phyloP scores from a whole-genome alignment of 2,113 vertebrate genomes.

The Nerophis ophidion region DNA sequence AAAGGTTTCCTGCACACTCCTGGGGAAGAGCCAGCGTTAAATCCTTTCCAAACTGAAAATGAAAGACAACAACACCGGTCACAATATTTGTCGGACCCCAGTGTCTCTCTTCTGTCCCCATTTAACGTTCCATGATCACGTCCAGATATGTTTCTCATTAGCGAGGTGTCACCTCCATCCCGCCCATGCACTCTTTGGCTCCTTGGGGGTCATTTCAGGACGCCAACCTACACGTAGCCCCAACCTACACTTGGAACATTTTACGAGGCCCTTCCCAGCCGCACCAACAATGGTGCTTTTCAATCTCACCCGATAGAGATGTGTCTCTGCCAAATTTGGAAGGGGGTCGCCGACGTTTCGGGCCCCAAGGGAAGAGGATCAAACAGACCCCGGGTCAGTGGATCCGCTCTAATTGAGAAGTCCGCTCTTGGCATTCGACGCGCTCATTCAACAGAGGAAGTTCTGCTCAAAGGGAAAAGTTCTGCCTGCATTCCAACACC shows the following conservation, averaged over 20 bases:
- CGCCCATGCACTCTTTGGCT: conserved; percentile 19
- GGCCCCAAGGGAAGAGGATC: conserved; percentile 41
- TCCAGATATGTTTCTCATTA: conserved; percentile 48
- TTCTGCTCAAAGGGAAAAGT: conserved; percentile 21
- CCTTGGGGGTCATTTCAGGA: conserved; percentile 33
- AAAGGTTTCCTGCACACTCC: conserved; percentile 92
- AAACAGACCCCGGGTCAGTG: conserved; percentile 50
- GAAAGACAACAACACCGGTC: too few species aligned
- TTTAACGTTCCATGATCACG: conserved; percentile 1
- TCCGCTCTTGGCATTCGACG: conserved; percentile 44
- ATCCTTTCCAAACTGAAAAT: too few species aligned
- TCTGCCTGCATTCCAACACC: conserved; percentile 4
- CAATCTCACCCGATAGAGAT: conserved; percentile 32
- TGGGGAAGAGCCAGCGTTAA: conserved; percentile 21
- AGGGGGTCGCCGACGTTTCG: conserved; percentile 39
- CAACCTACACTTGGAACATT: conserved; percentile 7
- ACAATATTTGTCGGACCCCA: background rate
- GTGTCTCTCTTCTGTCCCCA: conserved; percentile 15
- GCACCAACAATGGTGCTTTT: conserved; percentile 58
- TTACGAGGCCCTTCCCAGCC: conserved; percentile 48
- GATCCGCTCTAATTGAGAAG: conserved; percentile 50
- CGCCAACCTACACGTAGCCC: conserved; percentile 27
- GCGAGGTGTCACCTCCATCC: conserved; percentile 30
- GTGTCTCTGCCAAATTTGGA: conserved; percentile 47
- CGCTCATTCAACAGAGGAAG: conserved; percentile 23